Evolutionary conservation across 2,888 invertebrate genomes (phyloP), one percentile per base, ranked within the genome.

Genomic region (Mactromeris polynyma): DNA sequence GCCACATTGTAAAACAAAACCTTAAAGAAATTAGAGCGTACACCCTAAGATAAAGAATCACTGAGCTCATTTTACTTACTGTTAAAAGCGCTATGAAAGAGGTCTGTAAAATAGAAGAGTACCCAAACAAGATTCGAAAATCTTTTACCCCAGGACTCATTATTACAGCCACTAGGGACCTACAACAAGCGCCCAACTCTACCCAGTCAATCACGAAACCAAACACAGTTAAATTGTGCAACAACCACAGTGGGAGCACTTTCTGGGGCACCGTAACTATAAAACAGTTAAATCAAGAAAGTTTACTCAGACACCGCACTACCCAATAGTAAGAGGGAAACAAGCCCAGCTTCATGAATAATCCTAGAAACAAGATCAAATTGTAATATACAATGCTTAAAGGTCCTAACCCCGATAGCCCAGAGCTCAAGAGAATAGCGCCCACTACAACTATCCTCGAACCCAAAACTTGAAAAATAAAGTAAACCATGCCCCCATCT

Each of bases 291-390:
- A 97, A 97, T 92, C 98, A 97, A 6, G 98, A 98, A 86, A 98
- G 98, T 93, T 98, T 98, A 1, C 98, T 98, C 97, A 98, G 98
- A 97, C 98, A 98, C 84, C 98, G 98, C 89, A 98, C 98, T 42
- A 98, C 96, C 96, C 98, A 98, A 95, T 98, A 97, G 97, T 98
- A 98, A 97, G 97, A 96, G 95, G 97, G 97, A 97, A 97, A 98
- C 96, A 98, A 97, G 2, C 98, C 98, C 95, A 98, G 97, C 97
- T 98, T 98, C 2, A 98, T 97, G 96, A 98, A 97, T 97, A 98
- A 98, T 93, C 98, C 97, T 92, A 97, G 94, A 96, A 97, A 7
- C 97, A 95, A 97, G 97, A 94, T 96, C 97, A 96, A 97, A 7
- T 33, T 88, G 17, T 9, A 69, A 36, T 2, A 83, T 11, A 9